phyloP scores from a whole-genome alignment of 2,888 invertebrate genomes.

The Pterostichus madidus region DNA sequence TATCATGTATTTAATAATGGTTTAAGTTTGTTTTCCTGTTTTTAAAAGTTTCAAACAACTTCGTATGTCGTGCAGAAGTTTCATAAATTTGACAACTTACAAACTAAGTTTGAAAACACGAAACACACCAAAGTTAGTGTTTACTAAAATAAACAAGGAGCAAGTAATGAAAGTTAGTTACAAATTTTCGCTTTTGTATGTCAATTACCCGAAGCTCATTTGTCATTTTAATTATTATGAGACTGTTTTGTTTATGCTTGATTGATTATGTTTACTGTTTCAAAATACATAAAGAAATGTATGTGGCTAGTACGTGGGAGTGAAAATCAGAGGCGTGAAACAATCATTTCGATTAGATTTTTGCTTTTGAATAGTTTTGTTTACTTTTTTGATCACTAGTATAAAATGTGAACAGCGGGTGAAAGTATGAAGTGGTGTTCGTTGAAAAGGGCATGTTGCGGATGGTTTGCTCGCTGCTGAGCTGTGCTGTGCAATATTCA shows the following conservation, averaged over 20 bases:
- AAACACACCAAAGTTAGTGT: neutral
- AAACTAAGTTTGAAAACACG: conserved; percentile 8
- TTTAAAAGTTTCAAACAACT: neutral
- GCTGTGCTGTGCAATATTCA: conserved; percentile 33
- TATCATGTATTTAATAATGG: no score
- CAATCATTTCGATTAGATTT: conserved; percentile 38
- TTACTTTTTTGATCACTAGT: conserved; percentile 14
- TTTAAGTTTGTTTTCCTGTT: no score
- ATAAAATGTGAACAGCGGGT: conserved; percentile 41
- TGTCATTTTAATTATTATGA: conserved; percentile 51
- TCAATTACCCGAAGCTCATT: conserved; percentile 32
- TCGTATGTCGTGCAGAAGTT: neutral
- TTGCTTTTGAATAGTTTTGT: conserved; percentile 21
- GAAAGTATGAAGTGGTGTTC: conserved; percentile 60
- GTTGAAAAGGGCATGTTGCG: conserved; percentile 60
- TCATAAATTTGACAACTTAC: neutral
- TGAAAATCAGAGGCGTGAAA: conserved; percentile 17
- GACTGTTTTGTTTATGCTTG: conserved; percentile 51
- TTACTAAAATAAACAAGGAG: neutral
- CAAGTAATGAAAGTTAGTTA: neutral
- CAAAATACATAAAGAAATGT: conserved; percentile 25
- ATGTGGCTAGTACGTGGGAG: conserved; percentile 16
- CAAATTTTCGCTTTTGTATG: conserved; percentile 24
- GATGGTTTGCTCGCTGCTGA: conserved; percentile 13
- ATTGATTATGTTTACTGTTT: conserved; percentile 51